A percentile compares a stretch with the other conserved stretches of the same genome.
phyloP scores from a whole-genome alignment of 1,140 invertebrate species.

The Orius insidiosus region DNA sequence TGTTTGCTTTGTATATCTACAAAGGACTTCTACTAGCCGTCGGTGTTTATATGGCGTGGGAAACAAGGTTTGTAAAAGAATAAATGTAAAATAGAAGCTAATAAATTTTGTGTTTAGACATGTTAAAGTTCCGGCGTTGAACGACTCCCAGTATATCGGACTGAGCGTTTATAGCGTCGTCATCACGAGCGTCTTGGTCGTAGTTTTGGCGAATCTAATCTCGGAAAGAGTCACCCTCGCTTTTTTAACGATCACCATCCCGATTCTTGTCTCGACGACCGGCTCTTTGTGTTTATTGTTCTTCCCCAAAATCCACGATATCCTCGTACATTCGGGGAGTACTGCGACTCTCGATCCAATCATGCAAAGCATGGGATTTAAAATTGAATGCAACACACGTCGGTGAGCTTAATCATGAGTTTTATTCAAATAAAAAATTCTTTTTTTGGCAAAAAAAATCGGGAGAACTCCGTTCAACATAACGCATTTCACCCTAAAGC shows the following conservation, averaged over 20 bases:
- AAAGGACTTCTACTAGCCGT: slow-evolving; percentile 74
- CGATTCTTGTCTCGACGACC: slow-evolving; percentile 73
- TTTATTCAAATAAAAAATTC: no score
- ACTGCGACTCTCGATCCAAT: slow-evolving; percentile 47
- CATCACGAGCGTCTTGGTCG: slow-evolving; percentile 68
- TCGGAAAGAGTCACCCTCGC: slow-evolving; percentile 67
- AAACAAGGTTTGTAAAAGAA: slow-evolving; percentile 49
- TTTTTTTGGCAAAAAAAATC: no score
- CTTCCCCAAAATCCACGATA: slow-evolving; percentile 62
- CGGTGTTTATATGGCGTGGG: slow-evolving; percentile 94
- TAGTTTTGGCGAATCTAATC: slow-evolving; percentile 68
- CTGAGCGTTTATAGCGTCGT: slow-evolving; percentile 85
- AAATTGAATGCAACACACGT: slow-evolving; percentile 73
- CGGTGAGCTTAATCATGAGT: slow-evolving; percentile 29
- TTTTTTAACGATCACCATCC: slow-evolving; percentile 61
- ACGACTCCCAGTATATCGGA: slow-evolving; percentile 93
- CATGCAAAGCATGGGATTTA: slow-evolving; percentile 70
- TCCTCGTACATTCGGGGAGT: slow-evolving; percentile 34
- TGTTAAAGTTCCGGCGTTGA: slow-evolving; percentile 90
- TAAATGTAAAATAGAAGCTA: no score
- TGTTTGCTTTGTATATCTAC: slow-evolving; percentile 72
- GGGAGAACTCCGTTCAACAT: no score
- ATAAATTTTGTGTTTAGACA: slow-evolving; percentile 35
- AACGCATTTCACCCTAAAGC: no score
- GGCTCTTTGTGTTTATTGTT: slow-evolving; percentile 72